A percentile compares a stretch with the other conserved stretches of the same genome.
phyloP scores from a whole-genome alignment of 2,113 vertebrate species.

The Dendropsophus ebraccatus region DNA sequence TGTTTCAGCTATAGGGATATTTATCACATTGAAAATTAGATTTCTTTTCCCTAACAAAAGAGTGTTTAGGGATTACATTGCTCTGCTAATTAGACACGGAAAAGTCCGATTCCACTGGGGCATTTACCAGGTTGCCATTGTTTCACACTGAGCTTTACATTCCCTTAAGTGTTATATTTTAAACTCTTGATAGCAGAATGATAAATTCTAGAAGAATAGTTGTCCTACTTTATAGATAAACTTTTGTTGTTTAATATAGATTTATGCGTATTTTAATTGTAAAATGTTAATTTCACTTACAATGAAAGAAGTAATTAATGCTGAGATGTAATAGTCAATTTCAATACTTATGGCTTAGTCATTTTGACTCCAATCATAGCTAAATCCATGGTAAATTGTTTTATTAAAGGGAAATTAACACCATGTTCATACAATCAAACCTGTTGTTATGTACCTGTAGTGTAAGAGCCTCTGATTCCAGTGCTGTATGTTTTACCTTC shows the following conservation, averaged over 20 bases:
- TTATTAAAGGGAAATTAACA: too few relatives aligned
- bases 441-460: too few relatives aligned
- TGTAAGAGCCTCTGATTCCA: too few relatives aligned
- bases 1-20: background rate
- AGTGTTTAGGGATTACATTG: conserved; percentile 14
- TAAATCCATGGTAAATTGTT: too few relatives aligned
- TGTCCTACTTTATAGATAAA: background rate
- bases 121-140: conserved; percentile 7
- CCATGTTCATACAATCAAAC: too few relatives aligned
- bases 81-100: conserved; percentile 34
- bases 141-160: background rate
- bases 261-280: background rate
- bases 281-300: background rate
- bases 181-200: background rate
- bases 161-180: conserved; percentile 36
- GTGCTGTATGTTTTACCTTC: too few relatives aligned
- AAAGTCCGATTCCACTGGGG: conserved; percentile 7
- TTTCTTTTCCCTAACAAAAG: conserved; percentile 6
- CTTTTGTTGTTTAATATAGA: background rate
- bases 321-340: background rate
- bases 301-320: background rate
- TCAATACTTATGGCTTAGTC: background rate
- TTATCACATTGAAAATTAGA: background rate
- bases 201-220: background rate
- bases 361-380: background rate